Base-by-base conservation (phyloP, 1,140 invertebrate genomes). In the Mactra quadrangularis region DNA sequence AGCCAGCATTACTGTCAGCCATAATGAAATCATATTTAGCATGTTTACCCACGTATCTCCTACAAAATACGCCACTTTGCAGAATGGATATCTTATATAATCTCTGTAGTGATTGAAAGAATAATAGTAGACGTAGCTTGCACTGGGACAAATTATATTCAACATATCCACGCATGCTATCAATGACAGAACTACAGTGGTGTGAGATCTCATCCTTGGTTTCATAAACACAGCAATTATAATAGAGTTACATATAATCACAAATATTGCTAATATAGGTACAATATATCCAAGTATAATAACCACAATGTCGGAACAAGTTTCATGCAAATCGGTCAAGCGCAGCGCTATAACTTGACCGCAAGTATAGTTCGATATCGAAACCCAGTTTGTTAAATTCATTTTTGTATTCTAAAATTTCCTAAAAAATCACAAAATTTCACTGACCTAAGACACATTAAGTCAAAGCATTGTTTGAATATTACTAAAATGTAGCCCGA, bases 1-100 rank as follows among this genome's bases (percentile, higher is more conserved):
- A 31, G 75, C 75, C 41, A 78, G 27, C 25, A 78, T 19, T 9
- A 78, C 75, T 9, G 75, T 78, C n/a, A 78, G 45, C 75, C 75
- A 78, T 27, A 78, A n/a, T 1, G 75, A 78, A 1, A 78, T 4
- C 19, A 31, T 29, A 29, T 78, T 78, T 2, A 78, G 53, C 15
- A 78, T 50, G 2, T 66, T 31, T 3, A 53, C n/a, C 52, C 17
- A 78, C 3, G 62, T 27, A n/a, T 64, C 47, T 33, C 6, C 29
- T 2, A 78, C 15, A 29, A 50, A 29, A 27, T 66, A 66, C n/a
- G 60, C 29, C 45, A n/a, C n/a, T 7, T 35, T 38, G 31, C 75
- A 64, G 6, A 78, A 35, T 9, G n/a, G 15, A 27, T 53, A 78
- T 13, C n/a, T 29, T 4, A 66, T 9, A 60, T 29, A 57, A 3